Evolutionary conservation across 1,140 invertebrate genomes (phyloP).

Genomic region (Holcopasites calliopsidis): DNA sequence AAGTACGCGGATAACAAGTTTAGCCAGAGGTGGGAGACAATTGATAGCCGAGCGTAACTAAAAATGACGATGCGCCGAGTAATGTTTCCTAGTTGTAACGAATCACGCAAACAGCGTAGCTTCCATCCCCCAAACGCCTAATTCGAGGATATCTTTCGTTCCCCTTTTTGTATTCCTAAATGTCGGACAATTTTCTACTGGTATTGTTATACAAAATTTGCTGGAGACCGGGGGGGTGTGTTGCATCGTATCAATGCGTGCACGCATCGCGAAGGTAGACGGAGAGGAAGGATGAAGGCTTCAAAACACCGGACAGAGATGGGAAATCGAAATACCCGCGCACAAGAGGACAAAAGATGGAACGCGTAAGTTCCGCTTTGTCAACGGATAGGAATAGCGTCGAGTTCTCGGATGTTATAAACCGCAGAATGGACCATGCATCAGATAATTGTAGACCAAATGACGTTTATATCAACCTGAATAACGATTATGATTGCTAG

Average conservation of each 20-base stretch:
- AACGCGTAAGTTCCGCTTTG: conserved; percentile 43
- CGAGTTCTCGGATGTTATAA: conserved; percentile 32
- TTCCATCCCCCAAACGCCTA: background rate
- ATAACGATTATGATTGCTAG: conserved; percentile 23
- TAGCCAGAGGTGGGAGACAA: background rate
- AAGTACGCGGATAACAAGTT: conserved; percentile 20
- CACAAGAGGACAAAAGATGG: conserved; percentile 16
- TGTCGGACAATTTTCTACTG: background rate
- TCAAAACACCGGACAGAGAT: background rate
- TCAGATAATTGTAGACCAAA: conserved; percentile 37
- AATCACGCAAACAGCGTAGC: background rate
- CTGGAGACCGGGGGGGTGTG: background rate
- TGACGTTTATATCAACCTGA: conserved; percentile 39
- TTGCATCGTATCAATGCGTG: background rate
- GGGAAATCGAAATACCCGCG: background rate
- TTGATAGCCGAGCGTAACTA: background rate
- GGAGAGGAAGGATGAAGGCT: background rate
- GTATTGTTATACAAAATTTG: conserved; percentile 6
- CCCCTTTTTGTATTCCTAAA: background rate
- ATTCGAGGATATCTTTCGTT: no score
- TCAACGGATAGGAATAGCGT: conserved; percentile 25
- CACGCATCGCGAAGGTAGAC: background rate
- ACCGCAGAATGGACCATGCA: conserved; percentile 34
- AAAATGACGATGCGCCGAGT: background rate
- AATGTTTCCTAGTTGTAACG: background rate